A percentile compares a stretch with the other conserved stretches of the same genome.
These are phyloP conservation scores for Panthera tigris DNA, from an alignment of 2,113 vertebrate species.

Conservation along the genomic window DNA sequence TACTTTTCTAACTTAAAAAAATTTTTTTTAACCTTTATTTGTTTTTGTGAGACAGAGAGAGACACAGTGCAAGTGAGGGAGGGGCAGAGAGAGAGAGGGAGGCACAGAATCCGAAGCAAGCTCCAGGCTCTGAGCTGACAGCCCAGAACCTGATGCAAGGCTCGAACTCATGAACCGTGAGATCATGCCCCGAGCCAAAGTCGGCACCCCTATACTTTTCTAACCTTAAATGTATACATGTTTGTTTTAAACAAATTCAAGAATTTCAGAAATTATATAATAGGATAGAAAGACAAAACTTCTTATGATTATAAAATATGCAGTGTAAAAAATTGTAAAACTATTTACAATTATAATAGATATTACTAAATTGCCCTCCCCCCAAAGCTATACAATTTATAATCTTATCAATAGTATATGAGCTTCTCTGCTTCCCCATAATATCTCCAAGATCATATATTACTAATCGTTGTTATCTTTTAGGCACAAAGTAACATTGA, in stretches of 20 bases:
- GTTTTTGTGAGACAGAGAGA: no score
- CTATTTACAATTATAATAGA: not conserved
- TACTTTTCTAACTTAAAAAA: not conserved
- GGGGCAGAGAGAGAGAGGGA: no score
- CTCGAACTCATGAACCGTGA: no score
- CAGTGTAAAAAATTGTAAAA: not conserved
- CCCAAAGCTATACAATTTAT: not conserved
- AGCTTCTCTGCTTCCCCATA: not conserved
- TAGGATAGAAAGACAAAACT: not conserved
- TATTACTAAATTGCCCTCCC: not conserved
- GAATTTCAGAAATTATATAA: constrained; percentile 16
- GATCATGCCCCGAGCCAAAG: no score
- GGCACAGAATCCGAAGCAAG: no score
- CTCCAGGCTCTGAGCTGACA: no score
- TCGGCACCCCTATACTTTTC: not conserved
- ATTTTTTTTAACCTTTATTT: no score
- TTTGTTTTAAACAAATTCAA: not conserved
- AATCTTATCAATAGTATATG: not conserved
- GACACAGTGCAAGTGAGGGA: no score
- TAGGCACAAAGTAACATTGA: not conserved
- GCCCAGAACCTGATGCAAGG: no score
- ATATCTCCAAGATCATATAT: not conserved
- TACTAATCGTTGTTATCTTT: not conserved
- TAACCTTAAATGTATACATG: not conserved
- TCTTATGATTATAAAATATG: not conserved